These are phyloP conservation scores for Blastobasis lacticolella DNA, from an alignment of 2,888 invertebrate genomes.

Conservation along the genomic window DNA sequence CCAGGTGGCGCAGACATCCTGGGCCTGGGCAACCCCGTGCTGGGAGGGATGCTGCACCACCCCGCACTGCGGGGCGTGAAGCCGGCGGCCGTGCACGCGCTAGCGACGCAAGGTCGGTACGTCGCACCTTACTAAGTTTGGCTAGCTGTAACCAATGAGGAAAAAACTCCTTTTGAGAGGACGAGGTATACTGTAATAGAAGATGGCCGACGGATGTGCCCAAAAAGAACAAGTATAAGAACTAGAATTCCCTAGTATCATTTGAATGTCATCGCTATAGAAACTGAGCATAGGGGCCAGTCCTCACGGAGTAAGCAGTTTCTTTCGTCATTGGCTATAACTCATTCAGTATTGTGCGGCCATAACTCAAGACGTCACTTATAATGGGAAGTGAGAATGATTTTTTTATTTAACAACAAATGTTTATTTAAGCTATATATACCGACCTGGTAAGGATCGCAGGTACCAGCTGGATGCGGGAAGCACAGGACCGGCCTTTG, in stretches of 20 bases:
- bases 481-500: no score
- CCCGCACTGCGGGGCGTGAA: slow-evolving; percentile 80
- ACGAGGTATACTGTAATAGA: neutral
- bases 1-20: slow-evolving; percentile 67
- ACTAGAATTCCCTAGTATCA: neutral
- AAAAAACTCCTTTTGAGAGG: neutral
- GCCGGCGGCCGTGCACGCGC: slow-evolving; percentile 63
- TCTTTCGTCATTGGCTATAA: no score
- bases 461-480: no score
- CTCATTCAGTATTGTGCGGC: no score
- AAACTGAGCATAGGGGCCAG: neutral
- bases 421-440: no score
- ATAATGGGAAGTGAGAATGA: no score
- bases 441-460: no score
- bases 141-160: slow-evolving; percentile 9
- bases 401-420: no score
- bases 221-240: neutral
- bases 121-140: slow-evolving; percentile 38
- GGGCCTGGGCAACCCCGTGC: slow-evolving; percentile 59
- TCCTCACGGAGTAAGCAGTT: neutral
- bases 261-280: no score
- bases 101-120: slow-evolving; percentile 71
- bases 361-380: no score
- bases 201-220: neutral
- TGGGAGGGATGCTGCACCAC: slow-evolving; percentile 69